phyloP scores from a whole-genome alignment of 2,797 vertebrate species.

The Phataginus tetradactyla region DNA sequence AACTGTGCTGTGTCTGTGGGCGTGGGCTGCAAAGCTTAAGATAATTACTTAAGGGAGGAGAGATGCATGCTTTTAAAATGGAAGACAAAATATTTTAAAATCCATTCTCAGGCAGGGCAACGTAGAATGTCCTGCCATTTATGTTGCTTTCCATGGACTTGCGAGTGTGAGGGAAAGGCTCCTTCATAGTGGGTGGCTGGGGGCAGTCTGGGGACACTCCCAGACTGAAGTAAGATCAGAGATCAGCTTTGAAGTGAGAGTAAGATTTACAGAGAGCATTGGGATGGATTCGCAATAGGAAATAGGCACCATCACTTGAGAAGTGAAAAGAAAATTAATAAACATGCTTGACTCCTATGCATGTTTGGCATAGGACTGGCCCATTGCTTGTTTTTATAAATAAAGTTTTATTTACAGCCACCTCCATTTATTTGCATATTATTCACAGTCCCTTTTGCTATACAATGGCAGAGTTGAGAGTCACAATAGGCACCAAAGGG shows the following conservation, averaged over 20 bases:
- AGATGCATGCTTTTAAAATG: neutral
- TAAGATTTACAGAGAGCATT: neutral
- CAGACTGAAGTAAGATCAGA: neutral
- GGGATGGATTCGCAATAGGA: neutral
- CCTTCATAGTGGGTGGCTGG: neutral
- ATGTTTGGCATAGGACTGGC: neutral
- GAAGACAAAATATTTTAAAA: neutral
- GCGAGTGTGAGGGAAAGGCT: neutral
- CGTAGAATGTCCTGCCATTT: rapidly evolving
- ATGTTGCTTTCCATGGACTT: neutral
- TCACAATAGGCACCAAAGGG: neutral
- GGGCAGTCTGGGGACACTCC: neutral
- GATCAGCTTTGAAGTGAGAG: slow-evolving; percentile 9
- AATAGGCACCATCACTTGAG: neutral
- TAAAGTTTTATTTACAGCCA: neutral
- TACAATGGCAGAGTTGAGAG: rapidly evolving
- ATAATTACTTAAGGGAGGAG: no score
- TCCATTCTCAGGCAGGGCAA: neutral
- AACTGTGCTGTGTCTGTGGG: neutral
- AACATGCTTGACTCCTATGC: neutral
- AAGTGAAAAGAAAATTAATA: neutral
- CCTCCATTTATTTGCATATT: no score
- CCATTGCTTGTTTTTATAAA: neutral
- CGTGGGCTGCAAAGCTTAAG: no score
- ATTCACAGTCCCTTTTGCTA: neutral